Percentiles rank a stretch among this genome's conserved stretches.
These are phyloP conservation scores for Drosophila fuyamai DNA, from an alignment of 1,140 invertebrate species.

Conservation along the genomic window DNA sequence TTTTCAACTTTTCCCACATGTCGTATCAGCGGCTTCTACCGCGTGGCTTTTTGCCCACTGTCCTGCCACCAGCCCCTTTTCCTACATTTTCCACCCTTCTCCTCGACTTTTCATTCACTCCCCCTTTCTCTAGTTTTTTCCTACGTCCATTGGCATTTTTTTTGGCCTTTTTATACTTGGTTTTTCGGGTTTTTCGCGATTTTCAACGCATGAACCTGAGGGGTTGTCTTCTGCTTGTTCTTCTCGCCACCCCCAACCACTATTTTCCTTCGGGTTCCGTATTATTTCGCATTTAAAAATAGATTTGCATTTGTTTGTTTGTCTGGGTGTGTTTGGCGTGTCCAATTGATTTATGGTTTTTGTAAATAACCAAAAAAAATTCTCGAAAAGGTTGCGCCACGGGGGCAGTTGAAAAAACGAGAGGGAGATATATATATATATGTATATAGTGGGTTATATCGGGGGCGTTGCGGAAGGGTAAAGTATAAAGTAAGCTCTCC, in stretches of 20 bases:
- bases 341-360: slow-evolving; percentile 84
- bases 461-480: slow-evolving; percentile 15
- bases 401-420: slow-evolving; percentile 5
- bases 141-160: slow-evolving; percentile 31
- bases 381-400: slow-evolving; percentile 67
- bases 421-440: slow-evolving; percentile 5
- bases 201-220: slow-evolving; percentile 71
- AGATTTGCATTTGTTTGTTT: slow-evolving; percentile 76
- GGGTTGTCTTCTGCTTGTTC: slow-evolving; percentile 44
- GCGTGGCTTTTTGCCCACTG: slow-evolving; percentile 62
- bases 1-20: slow-evolving; percentile 80
- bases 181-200: slow-evolving; percentile 54
- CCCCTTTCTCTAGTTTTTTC: background rate
- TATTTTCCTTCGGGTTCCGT: slow-evolving; percentile 30
- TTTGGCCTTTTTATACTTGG: slow-evolving; percentile 25
- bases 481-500: slow-evolving; percentile 29
- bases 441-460: background rate
- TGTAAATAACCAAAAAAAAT: slow-evolving; percentile 72
- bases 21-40: slow-evolving; percentile 76
- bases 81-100: slow-evolving; percentile 19
- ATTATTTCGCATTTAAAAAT: slow-evolving; percentile 84
- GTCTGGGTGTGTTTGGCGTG: slow-evolving; percentile 66
- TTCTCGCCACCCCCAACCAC: slow-evolving; percentile 6
- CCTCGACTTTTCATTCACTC: slow-evolving; percentile 31
- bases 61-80: slow-evolving; percentile 3